Evolutionary conservation across 2,888 invertebrate genomes (phyloP).

Genomic region (Blastobasis lacticolella): DNA sequence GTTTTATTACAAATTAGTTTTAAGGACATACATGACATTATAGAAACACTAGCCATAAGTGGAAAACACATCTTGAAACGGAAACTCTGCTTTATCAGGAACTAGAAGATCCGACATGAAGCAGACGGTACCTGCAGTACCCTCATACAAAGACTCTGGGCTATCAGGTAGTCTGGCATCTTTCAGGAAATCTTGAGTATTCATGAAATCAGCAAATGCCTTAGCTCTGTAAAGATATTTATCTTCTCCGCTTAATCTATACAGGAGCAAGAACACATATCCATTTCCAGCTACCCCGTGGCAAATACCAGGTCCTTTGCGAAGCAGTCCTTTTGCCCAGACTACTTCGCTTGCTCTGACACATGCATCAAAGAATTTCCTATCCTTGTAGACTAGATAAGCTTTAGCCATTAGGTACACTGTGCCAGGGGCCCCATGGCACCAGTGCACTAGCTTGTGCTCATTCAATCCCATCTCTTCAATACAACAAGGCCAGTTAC

Average conservation of each 20-base stretch:
- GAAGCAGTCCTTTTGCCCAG: conserved; percentile 87
- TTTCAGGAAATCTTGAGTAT: conserved; percentile 76
- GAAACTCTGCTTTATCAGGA: conserved; percentile 85
- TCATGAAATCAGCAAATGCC: conserved; percentile 84
- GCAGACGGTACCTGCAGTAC: conserved; percentile 89
- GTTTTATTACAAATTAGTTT: too few species aligned
- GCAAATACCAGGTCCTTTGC: conserved; percentile 92
- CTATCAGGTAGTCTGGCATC: conserved; percentile 84
- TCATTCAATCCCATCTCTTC: conserved; percentile 77
- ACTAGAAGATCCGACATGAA: conserved; percentile 84
- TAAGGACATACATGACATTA: background rate
- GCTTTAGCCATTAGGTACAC: conserved; percentile 89
- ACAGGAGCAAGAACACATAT: conserved; percentile 84
- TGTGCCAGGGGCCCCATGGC: conserved; percentile 90
- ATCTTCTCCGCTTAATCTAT: conserved; percentile 81
- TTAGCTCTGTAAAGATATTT: conserved; percentile 83
- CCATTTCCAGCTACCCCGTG: conserved; percentile 91
- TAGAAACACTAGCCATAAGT: conserved; percentile 18
- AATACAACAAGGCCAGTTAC: conserved; percentile 84
- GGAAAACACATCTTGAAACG: conserved; percentile 84
- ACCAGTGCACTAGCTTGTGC: conserved; percentile 90
- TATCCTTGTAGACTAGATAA: conserved; percentile 81
- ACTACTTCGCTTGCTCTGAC: conserved; percentile 81
- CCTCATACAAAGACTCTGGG: conserved; percentile 90
- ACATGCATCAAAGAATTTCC: conserved; percentile 81